Evolutionary conservation across 2,888 invertebrate species (phyloP).

Genomic region (Limenitis arthemis): DNA sequence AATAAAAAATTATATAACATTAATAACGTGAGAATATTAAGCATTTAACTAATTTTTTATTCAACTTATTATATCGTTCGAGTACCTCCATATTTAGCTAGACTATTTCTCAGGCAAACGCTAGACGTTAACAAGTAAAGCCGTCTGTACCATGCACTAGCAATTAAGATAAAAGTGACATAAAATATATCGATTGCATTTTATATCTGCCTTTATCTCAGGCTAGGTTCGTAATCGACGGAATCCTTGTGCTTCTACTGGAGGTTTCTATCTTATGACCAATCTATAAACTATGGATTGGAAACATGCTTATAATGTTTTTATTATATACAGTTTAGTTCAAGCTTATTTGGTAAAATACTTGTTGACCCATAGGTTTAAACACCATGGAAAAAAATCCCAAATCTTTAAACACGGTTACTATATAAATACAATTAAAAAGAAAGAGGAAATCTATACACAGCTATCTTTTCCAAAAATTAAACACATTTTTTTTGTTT

Average conservation of each 20-base stretch:
- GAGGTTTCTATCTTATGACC: constrained; percentile 27
- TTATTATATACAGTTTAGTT: background rate
- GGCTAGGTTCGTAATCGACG: constrained; percentile 21
- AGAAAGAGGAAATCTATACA: too few species aligned
- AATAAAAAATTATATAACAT: too few species aligned
- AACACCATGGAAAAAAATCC: too few species aligned
- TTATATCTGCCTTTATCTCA: constrained; percentile 28
- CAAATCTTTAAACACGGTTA: too few species aligned
- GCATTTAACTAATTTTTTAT: background rate
- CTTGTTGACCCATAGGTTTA: too few species aligned
- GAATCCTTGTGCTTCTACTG: constrained; percentile 28
- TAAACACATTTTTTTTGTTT: too few species aligned
- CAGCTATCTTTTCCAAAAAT: too few species aligned
- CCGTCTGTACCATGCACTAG: constrained; percentile 30
- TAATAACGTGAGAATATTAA: too few species aligned
- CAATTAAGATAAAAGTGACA: constrained; percentile 34
- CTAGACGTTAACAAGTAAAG: constrained; percentile 29
- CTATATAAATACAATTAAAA: too few species aligned
- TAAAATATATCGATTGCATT: constrained; percentile 32
- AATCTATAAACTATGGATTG: constrained; percentile 17
- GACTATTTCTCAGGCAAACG: constrained; percentile 20
- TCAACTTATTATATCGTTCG: too few species aligned
- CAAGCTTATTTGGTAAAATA: too few species aligned
- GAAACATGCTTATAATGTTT: background rate
- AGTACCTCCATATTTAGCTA: constrained; percentile 8